Base-by-base conservation (phyloP, 2,113 vertebrate genomes). In the Vireo altiloquus region DNA sequence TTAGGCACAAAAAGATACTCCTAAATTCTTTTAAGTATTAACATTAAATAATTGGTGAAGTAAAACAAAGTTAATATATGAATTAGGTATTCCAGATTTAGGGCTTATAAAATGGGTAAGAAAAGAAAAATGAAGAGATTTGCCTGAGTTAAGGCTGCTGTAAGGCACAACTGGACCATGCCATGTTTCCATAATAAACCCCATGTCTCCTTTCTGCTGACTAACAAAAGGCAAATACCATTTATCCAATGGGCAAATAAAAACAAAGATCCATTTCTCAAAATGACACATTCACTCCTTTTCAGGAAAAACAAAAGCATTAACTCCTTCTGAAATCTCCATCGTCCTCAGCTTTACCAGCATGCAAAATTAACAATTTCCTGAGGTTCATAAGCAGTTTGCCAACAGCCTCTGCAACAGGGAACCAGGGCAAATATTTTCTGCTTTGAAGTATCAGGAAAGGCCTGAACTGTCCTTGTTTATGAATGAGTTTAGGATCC, bases 401-500 rank as follows among this genome's bases (percentile, higher is more conserved):
- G 44, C 59, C 87, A 84, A 37, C 21, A 78, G 68, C 25, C 52
- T n/a, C 49, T 84, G 56, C 61, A 71, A 27, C 14, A 63, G 35
- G 30, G 42, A 94, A 87, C 7, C 7, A 2, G 66, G 82, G 71
- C 78, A 94, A 90, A 74, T 80, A 61, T 80, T 90, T 88, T 74
- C 68, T 80, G 61, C 71, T 83, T 23, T 88, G 66, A 90, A 93
- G 49, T 80, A 19, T 21, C 64, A 81, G 64, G 6, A 37, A 92
- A 86, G 68, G 27, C 4, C 2, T 40, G 25, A 19, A 20, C 59
- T 85, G 71, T 50, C 85, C 71, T 28, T 90, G 47, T 74, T 91
- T 86, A 86, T 96, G 94, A 90, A 92, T 83, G 70, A 82, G 39
- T 93, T 92, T 83, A 52, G 75, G 90, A 90, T 31, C 20, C 85